Base-by-base conservation (phyloP, 2,113 vertebrate genomes). In the Neodontobutis hainanensis region DNA sequence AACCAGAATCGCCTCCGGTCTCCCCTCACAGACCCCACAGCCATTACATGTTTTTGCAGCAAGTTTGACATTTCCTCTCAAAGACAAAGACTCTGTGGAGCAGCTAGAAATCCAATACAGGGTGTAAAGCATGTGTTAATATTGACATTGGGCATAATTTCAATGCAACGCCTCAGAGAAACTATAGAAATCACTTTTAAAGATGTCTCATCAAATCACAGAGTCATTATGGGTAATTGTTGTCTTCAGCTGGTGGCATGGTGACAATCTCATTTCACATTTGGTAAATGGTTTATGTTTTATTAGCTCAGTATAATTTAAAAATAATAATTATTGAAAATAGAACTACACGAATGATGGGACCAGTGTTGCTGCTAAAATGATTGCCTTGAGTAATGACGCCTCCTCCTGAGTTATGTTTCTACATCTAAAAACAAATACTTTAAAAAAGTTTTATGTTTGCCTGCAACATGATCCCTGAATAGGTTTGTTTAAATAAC, bases 141-240 rank as follows among this genome's bases (percentile, higher is more conserved):
- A 11, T 16, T 56, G 9, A 48, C 15, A 43, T 6, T 19, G 48
- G 45, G 57, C 53, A 6, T 27, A 8, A 44, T 44, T 4, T 59
- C 32, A 32, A 1, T 8, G 0, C 49, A 0, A 32, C 5, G 14
- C 16, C 14, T 45, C 1, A 52, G 32, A 11, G 62, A 19, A 65
- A 73, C 11, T 45, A 60, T 4, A 46, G 55, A 52, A 47, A 65
- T 40, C 5, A 1, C 12, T 32, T 46, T 9, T 6, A 27, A 65
- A 53, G 7, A 46, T 12, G 19, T 36, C 6, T 9, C 27, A 59
- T 53, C 40, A 61, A 45, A 60, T 46, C 19, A 58, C 36, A 65
- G 35, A 15, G 43, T 9, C 46, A 32, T 59, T 60, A 15, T 40
- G 11, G 35, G 47, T 45, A 63, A 52, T 9, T 50, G 58, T n/a